Base-by-base conservation (phyloP, 2,888 invertebrate species). In the Apamea crenata region DNA sequence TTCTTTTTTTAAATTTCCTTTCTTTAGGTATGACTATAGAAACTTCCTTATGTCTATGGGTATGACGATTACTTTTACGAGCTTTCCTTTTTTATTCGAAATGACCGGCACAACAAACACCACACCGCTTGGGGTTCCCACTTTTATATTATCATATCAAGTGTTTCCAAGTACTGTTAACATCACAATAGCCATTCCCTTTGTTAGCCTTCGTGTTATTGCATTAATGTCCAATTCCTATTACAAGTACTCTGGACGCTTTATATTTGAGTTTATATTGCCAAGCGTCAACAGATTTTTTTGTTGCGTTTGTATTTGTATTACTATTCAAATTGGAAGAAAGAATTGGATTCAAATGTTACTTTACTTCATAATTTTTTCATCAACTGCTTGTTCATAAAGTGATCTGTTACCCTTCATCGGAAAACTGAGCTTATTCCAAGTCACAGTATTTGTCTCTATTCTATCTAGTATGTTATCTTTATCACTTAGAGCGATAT, bases 121-220 rank as follows among this genome's bases (percentile, higher is more conserved):
- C 61, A 68, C 59, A 66, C 61, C 67, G 71, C 40, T 65, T 10
- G 71, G 63, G 69, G 73, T 80, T 84, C n/a, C 25, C 74, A 68
- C 75, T 80, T 75, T 61, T 50, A 72, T 68, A 89, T 86, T 82
- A 86, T 79, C 76, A 87, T 75, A 77, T 88, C 77, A 81, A 89
- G 81, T 74, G 70, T 76, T 83, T 77, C 83, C 76, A 67, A 81
- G 77, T 40, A 70, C 74, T 74, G 79, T 89, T 75, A 74, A 78
- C 88, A 81, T 87, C 61, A 87, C 89, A 89, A 89, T 87, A 76
- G 70, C 76, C 82, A 78, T 80, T 80, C 76, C 70, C 88, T 89
- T 88, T 88, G 89, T 88, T 74, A 76, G 82, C 76, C 56, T 81
- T 61, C 90, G 82, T 88, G 88, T 86, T 84, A 86, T 74, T 69